phyloP scores from a whole-genome alignment of 2,888 invertebrate species.

The Lagria hirta region DNA sequence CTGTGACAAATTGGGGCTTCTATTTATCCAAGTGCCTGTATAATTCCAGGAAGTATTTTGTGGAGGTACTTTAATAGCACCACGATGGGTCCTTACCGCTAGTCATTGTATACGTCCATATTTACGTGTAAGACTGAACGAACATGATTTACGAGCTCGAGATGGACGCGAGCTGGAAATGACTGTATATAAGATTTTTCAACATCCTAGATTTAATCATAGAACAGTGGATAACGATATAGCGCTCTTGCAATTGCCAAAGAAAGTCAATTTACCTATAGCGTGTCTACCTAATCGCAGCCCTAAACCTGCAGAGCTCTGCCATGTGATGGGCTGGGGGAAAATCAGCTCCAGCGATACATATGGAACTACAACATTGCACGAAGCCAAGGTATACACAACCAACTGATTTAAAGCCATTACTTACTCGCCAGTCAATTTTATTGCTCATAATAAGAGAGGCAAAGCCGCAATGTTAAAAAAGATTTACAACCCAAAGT shows the following conservation, averaged over 20 bases:
- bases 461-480: too few relatives aligned
- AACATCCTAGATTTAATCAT: slow-evolving; percentile 84
- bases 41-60: slow-evolving; percentile 78
- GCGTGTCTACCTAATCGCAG: slow-evolving; percentile 80
- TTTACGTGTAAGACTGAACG: slow-evolving; percentile 80
- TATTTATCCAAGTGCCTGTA: too few relatives aligned
- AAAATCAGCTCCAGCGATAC: slow-evolving; percentile 75
- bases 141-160: slow-evolving; percentile 72
- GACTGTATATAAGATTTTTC: slow-evolving; percentile 70
- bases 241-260: slow-evolving; percentile 72
- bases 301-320: slow-evolving; percentile 66
- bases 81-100: slow-evolving; percentile 84
- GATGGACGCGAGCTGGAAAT: slow-evolving; percentile 80
- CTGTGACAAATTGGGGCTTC: slow-evolving; percentile 17
- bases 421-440: too few relatives aligned
- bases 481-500: too few relatives aligned
- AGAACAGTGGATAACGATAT: slow-evolving; percentile 92
- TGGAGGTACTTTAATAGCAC: slow-evolving; percentile 80
- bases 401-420: too few relatives aligned
- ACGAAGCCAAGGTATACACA: slow-evolving; percentile 80
- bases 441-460: too few relatives aligned
- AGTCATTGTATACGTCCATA: slow-evolving; percentile 82
- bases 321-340: slow-evolving; percentile 93
- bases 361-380: slow-evolving; percentile 79
- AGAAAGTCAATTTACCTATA: slow-evolving; percentile 45